phyloP scores from a whole-genome alignment of 2,888 invertebrate genomes.

The Tenthredo mesomela region DNA sequence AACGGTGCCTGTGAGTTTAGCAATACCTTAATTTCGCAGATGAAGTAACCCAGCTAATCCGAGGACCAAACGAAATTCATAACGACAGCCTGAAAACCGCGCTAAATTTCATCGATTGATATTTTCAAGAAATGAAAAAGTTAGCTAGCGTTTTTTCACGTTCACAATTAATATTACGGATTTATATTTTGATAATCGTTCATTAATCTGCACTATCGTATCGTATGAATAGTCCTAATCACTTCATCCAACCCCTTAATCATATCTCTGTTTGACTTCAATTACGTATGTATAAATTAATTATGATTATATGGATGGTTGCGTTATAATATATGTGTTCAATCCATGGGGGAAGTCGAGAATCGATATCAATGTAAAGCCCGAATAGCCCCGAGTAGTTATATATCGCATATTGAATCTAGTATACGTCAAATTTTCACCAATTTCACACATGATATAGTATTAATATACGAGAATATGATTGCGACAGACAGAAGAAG shows the following conservation, averaged over 20 bases:
- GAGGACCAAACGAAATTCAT: neutral
- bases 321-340: conserved; percentile 42
- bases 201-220: neutral
- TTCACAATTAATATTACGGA: too few species aligned
- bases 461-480: neutral
- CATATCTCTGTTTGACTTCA: conserved; percentile 67
- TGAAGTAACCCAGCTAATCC: neutral
- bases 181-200: neutral
- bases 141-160: too few species aligned
- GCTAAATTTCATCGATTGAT: neutral
- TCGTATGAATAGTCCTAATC: neutral
- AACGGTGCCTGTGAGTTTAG: neutral
- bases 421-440: neutral
- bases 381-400: neutral
- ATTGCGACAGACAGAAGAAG: neutral
- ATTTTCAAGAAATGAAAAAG: neutral
- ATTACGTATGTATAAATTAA: conserved; percentile 67
- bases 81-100: neutral
- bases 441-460: neutral
- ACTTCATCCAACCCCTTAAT: conserved; percentile 56
- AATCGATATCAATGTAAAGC: conserved; percentile 41
- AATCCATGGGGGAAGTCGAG: neutral
- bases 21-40: neutral
- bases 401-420: neutral
- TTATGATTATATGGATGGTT: conserved; percentile 56